These are phyloP conservation scores for Tachyglossus aculeatus DNA, from an alignment of 2,797 vertebrate species.

Conservation along the genomic window DNA sequence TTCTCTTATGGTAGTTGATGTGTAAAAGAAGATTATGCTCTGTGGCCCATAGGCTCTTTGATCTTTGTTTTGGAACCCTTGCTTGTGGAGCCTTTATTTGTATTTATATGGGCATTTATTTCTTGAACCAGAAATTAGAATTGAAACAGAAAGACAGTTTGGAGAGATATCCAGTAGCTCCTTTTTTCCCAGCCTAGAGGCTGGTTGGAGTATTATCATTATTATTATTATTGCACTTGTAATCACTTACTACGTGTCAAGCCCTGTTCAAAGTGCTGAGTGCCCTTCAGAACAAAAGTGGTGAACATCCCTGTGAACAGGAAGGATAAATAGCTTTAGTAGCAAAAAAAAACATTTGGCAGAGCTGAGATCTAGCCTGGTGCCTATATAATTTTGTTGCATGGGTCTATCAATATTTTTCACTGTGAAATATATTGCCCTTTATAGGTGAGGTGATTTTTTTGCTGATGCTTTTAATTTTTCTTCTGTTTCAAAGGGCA, in stretches of 20 bases:
- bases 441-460: constrained; percentile 10
- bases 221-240: no score
- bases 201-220: no score
- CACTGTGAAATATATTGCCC: constrained; percentile 7
- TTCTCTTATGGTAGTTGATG: background rate
- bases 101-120: background rate
- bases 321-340: accelerated
- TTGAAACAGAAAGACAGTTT: no score
- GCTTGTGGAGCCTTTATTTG: background rate
- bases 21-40: background rate
- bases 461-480: constrained; percentile 23
- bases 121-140: no score
- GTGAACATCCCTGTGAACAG: no score
- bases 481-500: constrained; percentile 44
- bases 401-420: constrained; percentile 35
- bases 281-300: no score
- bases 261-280: no score
- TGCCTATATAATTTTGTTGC: constrained; percentile 11
- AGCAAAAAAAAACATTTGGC: background rate
- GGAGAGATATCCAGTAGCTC: no score
- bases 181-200: no score
- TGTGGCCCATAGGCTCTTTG: background rate
- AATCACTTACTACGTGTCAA: no score
- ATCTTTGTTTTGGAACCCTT: background rate
- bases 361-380: background rate